Evolutionary conservation across 2,113 vertebrate genomes (phyloP), one percentile per base, ranked within the genome.

Genomic region (Nycticorax nycticorax): DNA sequence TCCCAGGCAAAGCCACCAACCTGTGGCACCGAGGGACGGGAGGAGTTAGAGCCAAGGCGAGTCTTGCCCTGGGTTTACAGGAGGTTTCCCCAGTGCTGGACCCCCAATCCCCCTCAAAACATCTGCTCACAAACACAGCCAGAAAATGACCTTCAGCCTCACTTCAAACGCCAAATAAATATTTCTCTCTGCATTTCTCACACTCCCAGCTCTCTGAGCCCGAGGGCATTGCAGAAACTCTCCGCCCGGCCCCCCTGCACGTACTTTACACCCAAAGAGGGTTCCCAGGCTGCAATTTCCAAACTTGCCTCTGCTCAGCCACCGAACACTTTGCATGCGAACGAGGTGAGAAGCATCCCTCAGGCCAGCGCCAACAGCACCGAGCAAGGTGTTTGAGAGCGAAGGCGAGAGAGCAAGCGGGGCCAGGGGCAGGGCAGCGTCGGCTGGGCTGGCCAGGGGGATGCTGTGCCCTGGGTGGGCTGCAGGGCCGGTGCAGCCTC

Each of bases 1-100:
- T 98, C 92, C 98, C 98, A 99, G 48, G 95, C 91, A 92, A 99
- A 98, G 82, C 69, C 92, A 73, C 91, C 39, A 9, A 97, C 69
- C 96, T 96, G 84, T 7, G 16, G 62, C 63, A 91, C 43, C 33
- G 0, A 89, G 23, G 15, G 16, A 83, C 19, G 4, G 35, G 41
- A 81, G 22, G 45, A 84, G 45, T 96, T 43, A 88, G n/a, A 93
- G 28, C 22, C 28, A 13, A 2, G 43, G 5, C 3, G 6, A 76
- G 47, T 30, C 20, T 21, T 35, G 30, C 18, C 64, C 35, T 59
- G 47, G 10, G 26, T 83, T 83, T 81, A 43, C 55, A 85, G 33
- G n/a, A 68, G 69, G 41, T 45, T 80, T 78, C 64, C 52, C n/a
- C 47, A 77, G 69, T 7, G 7, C 45, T 77, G 43, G 52, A 55